Evolutionary conservation across 2,797 vertebrate species (phyloP), one percentile per base, ranked within the genome.

Genomic region (Chaetophractus vellerosus): DNA sequence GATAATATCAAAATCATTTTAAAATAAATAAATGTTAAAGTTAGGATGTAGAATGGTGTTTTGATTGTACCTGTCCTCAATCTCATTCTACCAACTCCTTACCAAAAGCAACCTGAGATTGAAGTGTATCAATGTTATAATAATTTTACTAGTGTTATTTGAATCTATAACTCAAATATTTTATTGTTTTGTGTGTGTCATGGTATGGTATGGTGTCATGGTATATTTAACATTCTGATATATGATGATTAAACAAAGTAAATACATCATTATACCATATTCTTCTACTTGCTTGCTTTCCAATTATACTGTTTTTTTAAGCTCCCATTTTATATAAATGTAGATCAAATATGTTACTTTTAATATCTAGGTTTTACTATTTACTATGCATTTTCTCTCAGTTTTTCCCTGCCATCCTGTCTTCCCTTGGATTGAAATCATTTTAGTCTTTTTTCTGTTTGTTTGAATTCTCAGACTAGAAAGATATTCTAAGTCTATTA

Each of bases 1-100:
- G 6, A 45, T 84, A 69, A 91, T 16, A 36, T 83, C 38, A 90
- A 85, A 64, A 57, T 50, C 68, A 52, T n/a, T 88, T 93, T 82
- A 45, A 59, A 61, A 26, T 71, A 59, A 14, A 57, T 68, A 14
- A 31, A 31, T 57, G 28, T 59, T 86, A 72, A 12, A 86, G 68
- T 55, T 24, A 45, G 61, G 28, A 66, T 33, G 24, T 72, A 26
- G 31, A 68, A 11, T 48, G 21, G 76, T 87, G 23, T 45, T 86
- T 16, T 4, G 6, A 72, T 78, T 74, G 26, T 38, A 28, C 2
- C 1, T 50, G 0, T 68, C 7, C 21, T 84, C 31, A 68, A 23
- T 75, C 0, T 33, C 8, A 41, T 81, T 64, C 33, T 8, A 41
- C 4, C 23, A 26, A 21, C 55, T 83, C 31, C 48, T 88, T 83